A percentile compares a stretch with the other conserved stretches of the same genome.
Evolutionary conservation across 2,888 invertebrate species (phyloP).

Genomic region (Chrysina gloriosa): DNA sequence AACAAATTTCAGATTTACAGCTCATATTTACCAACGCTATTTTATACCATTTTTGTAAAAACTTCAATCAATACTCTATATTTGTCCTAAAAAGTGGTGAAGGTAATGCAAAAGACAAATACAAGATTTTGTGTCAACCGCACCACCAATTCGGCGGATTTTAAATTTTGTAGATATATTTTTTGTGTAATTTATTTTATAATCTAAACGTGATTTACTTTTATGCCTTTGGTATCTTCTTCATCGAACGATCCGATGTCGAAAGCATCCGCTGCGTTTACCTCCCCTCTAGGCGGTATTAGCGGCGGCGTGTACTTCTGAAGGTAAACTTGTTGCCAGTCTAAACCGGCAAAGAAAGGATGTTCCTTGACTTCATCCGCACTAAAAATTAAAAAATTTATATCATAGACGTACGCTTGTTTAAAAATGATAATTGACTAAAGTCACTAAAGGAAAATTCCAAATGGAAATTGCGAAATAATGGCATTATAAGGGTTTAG

Average conservation of each 20-base stretch:
- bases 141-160: too few relatives aligned
- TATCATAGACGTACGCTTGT: too few relatives aligned
- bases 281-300: constrained; percentile 98
- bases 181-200: background rate
- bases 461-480: background rate
- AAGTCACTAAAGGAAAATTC: background rate
- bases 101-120: too few relatives aligned
- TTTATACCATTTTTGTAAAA: too few relatives aligned
- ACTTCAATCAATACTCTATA: too few relatives aligned
- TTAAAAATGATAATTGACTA: too few relatives aligned
- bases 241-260: constrained; percentile 99
- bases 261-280: constrained; percentile 99
- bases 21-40: too few relatives aligned
- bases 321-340: constrained; percentile 99
- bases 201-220: constrained; percentile 67
- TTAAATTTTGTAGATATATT: too few relatives aligned
- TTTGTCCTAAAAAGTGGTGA: too few relatives aligned
- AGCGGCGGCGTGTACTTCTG: constrained; percentile 98
- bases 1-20: too few relatives aligned
- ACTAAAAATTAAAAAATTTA: constrained; percentile 66
- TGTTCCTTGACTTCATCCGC: constrained; percentile 98
- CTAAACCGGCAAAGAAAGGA: constrained; percentile 96
- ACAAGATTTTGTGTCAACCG: too few relatives aligned
- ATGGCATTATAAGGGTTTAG: too few relatives aligned
- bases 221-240: constrained; percentile 99